A percentile compares a stretch with the other conserved stretches of the same genome.
These are phyloP conservation scores for Oscheius sp. DNA, from an alignment of 2,888 invertebrate genomes.

Conservation along the genomic window DNA sequence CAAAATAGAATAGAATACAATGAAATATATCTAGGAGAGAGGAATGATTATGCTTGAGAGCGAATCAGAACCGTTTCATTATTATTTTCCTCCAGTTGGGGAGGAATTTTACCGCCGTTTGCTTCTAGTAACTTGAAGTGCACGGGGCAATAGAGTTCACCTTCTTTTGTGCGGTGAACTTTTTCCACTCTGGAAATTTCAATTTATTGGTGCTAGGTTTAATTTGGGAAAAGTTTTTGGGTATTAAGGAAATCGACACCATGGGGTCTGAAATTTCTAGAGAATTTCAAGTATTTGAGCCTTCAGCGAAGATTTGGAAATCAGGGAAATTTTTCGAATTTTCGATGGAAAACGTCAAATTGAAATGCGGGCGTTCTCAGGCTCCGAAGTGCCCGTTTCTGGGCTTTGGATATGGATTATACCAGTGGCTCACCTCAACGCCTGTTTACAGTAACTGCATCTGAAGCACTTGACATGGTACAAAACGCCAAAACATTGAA, in stretches of 20 bases:
- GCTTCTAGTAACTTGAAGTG: slow-evolving; percentile 54
- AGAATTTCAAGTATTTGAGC: too few species aligned
- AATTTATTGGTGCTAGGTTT: background rate
- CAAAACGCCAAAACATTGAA: slow-evolving; percentile 58
- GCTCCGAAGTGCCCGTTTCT: too few species aligned
- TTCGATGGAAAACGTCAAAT: too few species aligned
- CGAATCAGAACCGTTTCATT: slow-evolving; percentile 27
- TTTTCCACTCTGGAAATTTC: slow-evolving; percentile 52
- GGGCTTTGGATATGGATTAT: background rate
- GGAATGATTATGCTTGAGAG: slow-evolving; percentile 26
- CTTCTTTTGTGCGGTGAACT: slow-evolving; percentile 49
- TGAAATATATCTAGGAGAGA: too few species aligned
- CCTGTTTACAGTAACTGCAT: slow-evolving; percentile 57
- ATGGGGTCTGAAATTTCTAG: too few species aligned
- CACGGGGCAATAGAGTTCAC: slow-evolving; percentile 51
- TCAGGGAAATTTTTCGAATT: too few species aligned
- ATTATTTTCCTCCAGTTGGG: slow-evolving; percentile 34
- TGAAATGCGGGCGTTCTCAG: too few species aligned
- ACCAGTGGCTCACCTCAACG: slow-evolving; percentile 49
- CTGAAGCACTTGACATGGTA: slow-evolving; percentile 64
- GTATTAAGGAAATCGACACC: too few species aligned
- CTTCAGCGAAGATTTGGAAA: too few species aligned
- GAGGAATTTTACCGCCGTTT: slow-evolving; percentile 31
- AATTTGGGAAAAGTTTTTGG: background rate
- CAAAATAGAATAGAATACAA: background rate